Evolutionary conservation across 1,140 invertebrate species (phyloP).

Genomic region (Diprion similis): DNA sequence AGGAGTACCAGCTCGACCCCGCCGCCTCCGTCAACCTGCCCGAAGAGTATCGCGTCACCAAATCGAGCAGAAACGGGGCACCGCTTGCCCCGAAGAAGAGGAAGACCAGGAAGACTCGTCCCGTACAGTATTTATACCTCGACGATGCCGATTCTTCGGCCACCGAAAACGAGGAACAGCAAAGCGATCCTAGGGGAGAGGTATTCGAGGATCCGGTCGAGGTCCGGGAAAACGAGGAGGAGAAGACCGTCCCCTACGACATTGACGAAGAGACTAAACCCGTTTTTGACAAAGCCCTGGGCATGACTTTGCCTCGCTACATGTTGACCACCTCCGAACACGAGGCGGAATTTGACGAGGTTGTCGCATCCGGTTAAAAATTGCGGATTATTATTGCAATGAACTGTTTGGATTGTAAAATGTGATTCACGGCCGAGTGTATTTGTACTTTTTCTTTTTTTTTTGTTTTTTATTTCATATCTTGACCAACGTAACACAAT

Average conservation of each 20-base stretch:
- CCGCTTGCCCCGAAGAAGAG: background rate
- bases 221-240: conserved; percentile 21
- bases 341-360: conserved; percentile 71
- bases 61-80: background rate
- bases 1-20: conserved; percentile 18
- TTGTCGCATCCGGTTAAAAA: conserved; percentile 34
- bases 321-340: conserved; percentile 73
- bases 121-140: background rate
- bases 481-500: too few relatives aligned
- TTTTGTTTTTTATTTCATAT: too few relatives aligned
- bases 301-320: conserved; percentile 70
- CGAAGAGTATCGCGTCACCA: too few relatives aligned
- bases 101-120: background rate
- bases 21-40: background rate
- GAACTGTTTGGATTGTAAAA: too few relatives aligned
- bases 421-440: too few relatives aligned
- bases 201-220: conserved; percentile 27
- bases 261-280: conserved; percentile 68
- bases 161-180: conserved; percentile 23
- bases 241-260: conserved; percentile 51
- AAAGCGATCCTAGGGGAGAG: conserved; percentile 16
- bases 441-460: too few relatives aligned
- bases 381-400: too few relatives aligned
- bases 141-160: conserved; percentile 33
- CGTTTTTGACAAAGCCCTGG: conserved; percentile 68